phyloP scores from a whole-genome alignment of 2,113 vertebrate species.

The Urocolius indicus region DNA sequence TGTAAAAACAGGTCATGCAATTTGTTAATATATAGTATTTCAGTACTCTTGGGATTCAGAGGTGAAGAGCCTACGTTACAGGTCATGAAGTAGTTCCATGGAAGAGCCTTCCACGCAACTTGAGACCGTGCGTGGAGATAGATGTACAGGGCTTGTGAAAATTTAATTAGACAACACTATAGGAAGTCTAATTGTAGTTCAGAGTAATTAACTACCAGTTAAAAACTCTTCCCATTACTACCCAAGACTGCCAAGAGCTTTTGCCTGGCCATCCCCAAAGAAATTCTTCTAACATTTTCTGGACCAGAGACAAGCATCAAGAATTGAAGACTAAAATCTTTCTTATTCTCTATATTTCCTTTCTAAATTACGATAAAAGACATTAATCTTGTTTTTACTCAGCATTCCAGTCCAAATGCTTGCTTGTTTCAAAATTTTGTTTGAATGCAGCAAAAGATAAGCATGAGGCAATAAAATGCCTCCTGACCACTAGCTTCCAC shows the following conservation, averaged over 20 bases:
- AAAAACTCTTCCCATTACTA: background rate
- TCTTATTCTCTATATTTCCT: background rate
- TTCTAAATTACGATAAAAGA: background rate
- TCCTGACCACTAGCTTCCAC: background rate
- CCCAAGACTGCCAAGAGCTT: background rate
- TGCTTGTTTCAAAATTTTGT: background rate
- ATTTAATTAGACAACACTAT: background rate
- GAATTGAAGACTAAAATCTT: background rate
- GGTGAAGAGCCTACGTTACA: background rate
- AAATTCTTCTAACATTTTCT: background rate
- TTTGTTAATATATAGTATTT: background rate
- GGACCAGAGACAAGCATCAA: background rate
- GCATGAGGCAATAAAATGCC: background rate
- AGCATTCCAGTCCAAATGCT: background rate
- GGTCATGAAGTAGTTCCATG: background rate
- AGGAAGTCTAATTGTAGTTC: background rate
- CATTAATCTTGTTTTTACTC: background rate
- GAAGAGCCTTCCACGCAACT: background rate
- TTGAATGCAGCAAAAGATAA: background rate
- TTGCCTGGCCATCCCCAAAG: background rate
- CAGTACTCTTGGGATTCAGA: background rate
- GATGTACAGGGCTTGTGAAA: background rate
- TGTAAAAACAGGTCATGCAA: background rate
- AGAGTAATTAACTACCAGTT: background rate
- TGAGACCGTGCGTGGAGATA: background rate